Conservation (phyloP, 2,113 vertebrate genomes). For the Pampusana beccarii region DNA sequence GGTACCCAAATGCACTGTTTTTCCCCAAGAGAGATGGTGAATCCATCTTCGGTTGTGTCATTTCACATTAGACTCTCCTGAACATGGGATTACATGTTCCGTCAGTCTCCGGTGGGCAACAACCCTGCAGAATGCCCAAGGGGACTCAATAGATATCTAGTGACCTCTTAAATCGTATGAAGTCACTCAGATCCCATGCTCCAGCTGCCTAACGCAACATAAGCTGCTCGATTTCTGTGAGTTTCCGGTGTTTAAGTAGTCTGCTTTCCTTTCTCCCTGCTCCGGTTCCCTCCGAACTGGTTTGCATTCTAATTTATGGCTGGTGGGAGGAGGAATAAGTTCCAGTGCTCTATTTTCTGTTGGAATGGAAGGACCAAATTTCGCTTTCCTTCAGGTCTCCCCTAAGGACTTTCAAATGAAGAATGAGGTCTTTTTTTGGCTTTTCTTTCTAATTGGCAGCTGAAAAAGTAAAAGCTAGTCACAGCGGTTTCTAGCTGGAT, state of each 20-base stretch:
- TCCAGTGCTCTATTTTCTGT: not conserved
- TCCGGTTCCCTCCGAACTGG: not conserved
- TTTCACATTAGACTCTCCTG: not conserved
- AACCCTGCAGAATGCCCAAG: not conserved
- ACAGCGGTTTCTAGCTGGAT: not conserved
- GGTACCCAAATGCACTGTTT: fast-evolving
- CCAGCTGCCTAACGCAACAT: not conserved
- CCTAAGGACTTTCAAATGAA: not conserved
- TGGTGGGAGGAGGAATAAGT: not conserved
- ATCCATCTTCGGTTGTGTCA: not conserved
- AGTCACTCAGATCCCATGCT: not conserved
- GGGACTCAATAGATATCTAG: not conserved
- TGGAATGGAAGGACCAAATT: not conserved
- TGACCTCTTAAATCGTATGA: not conserved
- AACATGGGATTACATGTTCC: not conserved
- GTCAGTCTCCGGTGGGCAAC: not conserved
- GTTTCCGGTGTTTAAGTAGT: not conserved
- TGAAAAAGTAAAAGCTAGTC: not conserved
- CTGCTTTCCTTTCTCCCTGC: not conserved
- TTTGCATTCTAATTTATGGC: not conserved
- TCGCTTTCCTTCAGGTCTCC: not conserved
- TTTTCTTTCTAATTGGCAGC: not conserved
- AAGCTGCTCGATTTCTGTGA: not conserved
- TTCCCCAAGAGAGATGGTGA: not conserved
- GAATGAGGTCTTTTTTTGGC: not conserved